Base-by-base conservation (phyloP, 2,888 invertebrate species). In the Xestoiulus laeticollis region DNA sequence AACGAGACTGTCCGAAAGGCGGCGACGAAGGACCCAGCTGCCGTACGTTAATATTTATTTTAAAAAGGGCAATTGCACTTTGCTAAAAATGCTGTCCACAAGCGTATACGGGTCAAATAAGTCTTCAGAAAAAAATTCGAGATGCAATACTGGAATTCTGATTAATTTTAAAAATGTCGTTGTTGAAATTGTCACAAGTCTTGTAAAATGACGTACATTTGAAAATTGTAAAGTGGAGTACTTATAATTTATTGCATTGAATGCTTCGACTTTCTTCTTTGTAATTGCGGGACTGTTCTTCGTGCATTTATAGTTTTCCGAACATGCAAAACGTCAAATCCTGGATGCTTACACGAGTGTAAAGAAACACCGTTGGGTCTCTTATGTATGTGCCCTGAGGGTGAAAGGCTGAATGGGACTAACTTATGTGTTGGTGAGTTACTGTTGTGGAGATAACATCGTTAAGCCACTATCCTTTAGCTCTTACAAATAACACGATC, bases 21-120 rank as follows among this genome's bases (percentile, higher is more conserved):
- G 95, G 95, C 0, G 98, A 98, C 91, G 99, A 99, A 94, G 98
- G 99, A 59, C 94, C 95, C 12, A 95, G 96, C 87, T 99, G 99
- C 91, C 97, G 93, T 91, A 90, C 91, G 92, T 90, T 26, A 86
- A 44, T 5, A 44, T 19, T 86, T 87, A 85, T 82, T 32, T 12
- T 19, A n/a, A 85, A 85, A 26, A 22, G 22, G 26, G 30, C 22
- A 85, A 10, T 68, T 68, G n/a, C 8, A 6, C 19, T 68, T 59
- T 59, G n/a, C 59, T 59, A n/a, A n/a, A 59, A 33, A 85, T 12
- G 8, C 8, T 38, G 8, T 8, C 8, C 38, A 38, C 38, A 8
- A 38, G 38, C 8, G 5, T 38, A 8, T 38, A 8, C 8, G 38
- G 38, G 5, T 38, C 8, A 8, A 33, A 32, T 32, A 85, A n/a